Percentiles rank a stretch among this genome's conserved stretches.
These are phyloP conservation scores for Virgularia gustaviana DNA, from an alignment of 92 coral and sea anemone species.

Conservation along the genomic window DNA sequence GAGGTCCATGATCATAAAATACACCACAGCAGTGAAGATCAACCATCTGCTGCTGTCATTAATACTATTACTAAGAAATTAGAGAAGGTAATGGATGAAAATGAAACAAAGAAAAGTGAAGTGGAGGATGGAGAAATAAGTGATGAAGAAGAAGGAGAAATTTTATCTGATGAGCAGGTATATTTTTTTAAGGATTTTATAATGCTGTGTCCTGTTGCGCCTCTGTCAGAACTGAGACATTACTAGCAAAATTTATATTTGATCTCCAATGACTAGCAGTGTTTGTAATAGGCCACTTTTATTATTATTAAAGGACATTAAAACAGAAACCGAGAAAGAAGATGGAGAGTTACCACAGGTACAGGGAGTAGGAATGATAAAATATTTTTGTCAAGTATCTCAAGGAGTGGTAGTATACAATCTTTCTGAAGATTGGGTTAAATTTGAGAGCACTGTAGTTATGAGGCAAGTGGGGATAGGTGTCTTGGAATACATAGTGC, in stretches of 20 bases:
- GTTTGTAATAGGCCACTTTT: too few species aligned
- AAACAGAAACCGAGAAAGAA: slow-evolving; percentile 19
- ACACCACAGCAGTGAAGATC: slow-evolving; percentile 42
- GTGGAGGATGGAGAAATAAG: slow-evolving; percentile 32
- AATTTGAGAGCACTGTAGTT: too few species aligned
- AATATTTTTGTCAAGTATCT: slow-evolving; percentile 38
- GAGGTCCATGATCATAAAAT: slow-evolving; percentile 54
- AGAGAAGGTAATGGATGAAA: slow-evolving; percentile 63
- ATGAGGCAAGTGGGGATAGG: too few species aligned
- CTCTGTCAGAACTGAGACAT: too few species aligned
- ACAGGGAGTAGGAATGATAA: not conserved
- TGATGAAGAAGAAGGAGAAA: slow-evolving; percentile 91
- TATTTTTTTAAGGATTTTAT: not conserved
- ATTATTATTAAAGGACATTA: too few species aligned
- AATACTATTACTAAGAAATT: slow-evolving; percentile 41
- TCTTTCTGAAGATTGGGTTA: too few species aligned
- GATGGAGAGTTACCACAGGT: slow-evolving; percentile 24
- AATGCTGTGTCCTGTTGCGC: too few species aligned
- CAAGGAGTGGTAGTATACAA: too few species aligned
- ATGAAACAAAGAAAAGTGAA: slow-evolving; percentile 21
- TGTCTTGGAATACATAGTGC: too few species aligned
- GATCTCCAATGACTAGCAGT: too few species aligned
- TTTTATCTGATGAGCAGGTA: slow-evolving; percentile 71
- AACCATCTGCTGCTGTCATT: slow-evolving; percentile 29
- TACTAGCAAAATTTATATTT: too few species aligned